These are phyloP conservation scores for Epinephelus malabaricus DNA, from an alignment of 2,797 vertebrate species.

Conservation along the genomic window DNA sequence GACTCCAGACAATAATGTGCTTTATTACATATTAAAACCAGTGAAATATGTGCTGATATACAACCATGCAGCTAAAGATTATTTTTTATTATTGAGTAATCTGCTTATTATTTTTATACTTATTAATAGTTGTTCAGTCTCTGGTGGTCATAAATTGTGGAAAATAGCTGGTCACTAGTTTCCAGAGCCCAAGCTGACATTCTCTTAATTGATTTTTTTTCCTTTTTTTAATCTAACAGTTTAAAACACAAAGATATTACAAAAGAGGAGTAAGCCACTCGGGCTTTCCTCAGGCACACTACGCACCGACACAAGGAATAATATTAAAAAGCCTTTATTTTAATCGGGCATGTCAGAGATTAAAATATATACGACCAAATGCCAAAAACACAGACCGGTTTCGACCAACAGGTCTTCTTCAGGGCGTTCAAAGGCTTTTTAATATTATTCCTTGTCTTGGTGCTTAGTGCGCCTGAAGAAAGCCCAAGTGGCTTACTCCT, in stretches of 20 bases:
- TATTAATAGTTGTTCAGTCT: background rate
- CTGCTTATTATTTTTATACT: background rate
- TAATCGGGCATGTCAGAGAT: too few species aligned
- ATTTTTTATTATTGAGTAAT: background rate
- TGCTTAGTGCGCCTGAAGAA: too few species aligned
- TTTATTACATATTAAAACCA: background rate
- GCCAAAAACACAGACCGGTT: too few species aligned
- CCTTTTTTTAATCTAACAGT: background rate
- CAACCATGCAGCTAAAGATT: background rate
- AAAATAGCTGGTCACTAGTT: background rate
- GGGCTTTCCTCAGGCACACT: too few species aligned
- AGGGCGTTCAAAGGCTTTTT: too few species aligned
- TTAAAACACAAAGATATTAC: background rate
- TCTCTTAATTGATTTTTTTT: background rate
- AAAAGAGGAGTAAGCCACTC: too few species aligned
- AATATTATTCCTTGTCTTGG: too few species aligned
- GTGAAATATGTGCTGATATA: slow-evolving; percentile 1
- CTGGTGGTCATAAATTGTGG: background rate
- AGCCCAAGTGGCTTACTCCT: too few species aligned
- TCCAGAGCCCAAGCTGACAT: background rate
- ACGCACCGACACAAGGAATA: too few species aligned
- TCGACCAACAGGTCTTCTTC: too few species aligned
- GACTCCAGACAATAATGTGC: slow-evolving; percentile 30
- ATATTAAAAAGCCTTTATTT: too few species aligned
- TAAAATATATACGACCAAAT: too few species aligned